Conservation (phyloP, 1,140 invertebrate species). For the Trachymyrmex septentrionalis region DNA sequence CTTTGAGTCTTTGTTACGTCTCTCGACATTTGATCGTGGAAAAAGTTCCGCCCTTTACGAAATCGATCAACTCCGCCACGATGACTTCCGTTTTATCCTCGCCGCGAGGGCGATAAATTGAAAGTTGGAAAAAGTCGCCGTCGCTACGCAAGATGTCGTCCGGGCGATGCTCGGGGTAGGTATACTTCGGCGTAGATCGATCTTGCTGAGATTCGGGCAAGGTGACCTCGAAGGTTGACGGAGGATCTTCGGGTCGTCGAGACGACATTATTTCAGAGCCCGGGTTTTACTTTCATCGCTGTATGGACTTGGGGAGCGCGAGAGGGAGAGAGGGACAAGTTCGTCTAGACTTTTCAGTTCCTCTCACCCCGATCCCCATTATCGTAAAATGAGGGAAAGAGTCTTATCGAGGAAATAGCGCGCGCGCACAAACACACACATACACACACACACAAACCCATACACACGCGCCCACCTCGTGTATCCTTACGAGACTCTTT, state of each 20-base stretch:
- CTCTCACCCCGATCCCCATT: constrained; percentile 33
- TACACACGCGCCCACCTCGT: background rate
- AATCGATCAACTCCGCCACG: background rate
- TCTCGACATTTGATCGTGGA: background rate
- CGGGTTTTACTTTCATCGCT: constrained; percentile 59
- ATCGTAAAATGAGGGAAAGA: constrained; percentile 53
- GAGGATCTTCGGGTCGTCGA: constrained; percentile 58
- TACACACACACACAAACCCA: too few relatives aligned
- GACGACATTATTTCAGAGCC: constrained; percentile 72
- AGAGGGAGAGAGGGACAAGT: constrained; percentile 1
- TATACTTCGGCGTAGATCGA: constrained; percentile 45
- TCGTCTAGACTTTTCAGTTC: constrained; percentile 72
- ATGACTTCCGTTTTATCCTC: constrained; percentile 35
- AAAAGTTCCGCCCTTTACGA: background rate
- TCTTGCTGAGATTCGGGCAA: constrained; percentile 29
- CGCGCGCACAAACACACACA: background rate
- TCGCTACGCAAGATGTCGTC: background rate
- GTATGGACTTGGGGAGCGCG: constrained; percentile 30
- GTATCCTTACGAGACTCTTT: constrained; percentile 20
- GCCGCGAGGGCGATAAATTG: constrained; percentile 38
- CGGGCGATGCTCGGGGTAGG: background rate
- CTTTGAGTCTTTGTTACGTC: background rate
- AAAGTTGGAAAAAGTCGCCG: constrained; percentile 12
- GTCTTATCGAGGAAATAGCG: constrained; percentile 59
- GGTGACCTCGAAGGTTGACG: constrained; percentile 69